Evolutionary conservation across 92 coral and sea anemone genomes (phyloP).

Genomic region (Phenganax subtilis): DNA sequence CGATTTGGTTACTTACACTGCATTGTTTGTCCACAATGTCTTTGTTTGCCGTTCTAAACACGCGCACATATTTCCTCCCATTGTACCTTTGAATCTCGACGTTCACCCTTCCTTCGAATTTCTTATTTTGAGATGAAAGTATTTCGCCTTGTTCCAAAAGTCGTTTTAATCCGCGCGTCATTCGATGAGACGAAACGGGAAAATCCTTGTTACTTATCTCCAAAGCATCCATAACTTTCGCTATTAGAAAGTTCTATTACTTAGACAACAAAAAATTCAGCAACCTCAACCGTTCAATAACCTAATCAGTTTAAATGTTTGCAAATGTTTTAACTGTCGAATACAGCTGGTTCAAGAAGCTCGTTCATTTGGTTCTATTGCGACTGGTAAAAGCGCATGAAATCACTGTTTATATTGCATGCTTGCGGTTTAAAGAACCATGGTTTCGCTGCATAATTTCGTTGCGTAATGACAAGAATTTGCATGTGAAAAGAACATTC

Average conservation of each 20-base stretch:
- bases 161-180: conserved; percentile 37
- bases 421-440: not conserved
- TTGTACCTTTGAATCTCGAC: not conserved
- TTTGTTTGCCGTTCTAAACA: not conserved
- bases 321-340: not conserved
- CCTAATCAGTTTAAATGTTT: not conserved
- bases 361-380: not conserved
- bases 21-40: not conserved
- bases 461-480: too few relatives aligned
- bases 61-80: conserved; percentile 3
- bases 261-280: too few relatives aligned
- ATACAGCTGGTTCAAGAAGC: not conserved
- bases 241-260: too few relatives aligned
- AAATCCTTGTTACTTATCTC: conserved; percentile 6
- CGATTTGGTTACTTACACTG: not conserved
- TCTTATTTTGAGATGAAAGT: not conserved
- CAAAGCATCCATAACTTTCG: not conserved
- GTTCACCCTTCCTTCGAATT: not conserved
- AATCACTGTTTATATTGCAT: conserved; percentile 8
- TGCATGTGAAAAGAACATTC: too few relatives aligned
- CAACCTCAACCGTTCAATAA: too few relatives aligned
- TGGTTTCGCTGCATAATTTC: not conserved
- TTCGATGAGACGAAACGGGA: conserved; percentile 33
- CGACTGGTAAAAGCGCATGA: not conserved
- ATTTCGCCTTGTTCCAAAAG: conserved; percentile 9